Percentiles rank a stretch among this genome's conserved stretches.
phyloP scores from a whole-genome alignment of 2,888 invertebrate species.

The Ochropacha duplaris region DNA sequence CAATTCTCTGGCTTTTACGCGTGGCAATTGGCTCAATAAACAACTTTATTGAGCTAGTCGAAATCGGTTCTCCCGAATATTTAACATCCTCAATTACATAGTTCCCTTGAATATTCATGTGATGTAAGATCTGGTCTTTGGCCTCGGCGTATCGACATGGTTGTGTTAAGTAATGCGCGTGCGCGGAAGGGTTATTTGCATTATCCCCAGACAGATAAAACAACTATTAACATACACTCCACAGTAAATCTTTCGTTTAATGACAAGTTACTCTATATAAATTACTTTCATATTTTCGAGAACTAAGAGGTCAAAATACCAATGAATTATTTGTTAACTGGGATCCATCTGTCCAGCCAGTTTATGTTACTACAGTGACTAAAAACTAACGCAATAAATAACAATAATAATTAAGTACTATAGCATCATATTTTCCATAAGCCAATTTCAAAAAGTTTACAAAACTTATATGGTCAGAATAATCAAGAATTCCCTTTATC shows the following conservation, averaged over 20 bases:
- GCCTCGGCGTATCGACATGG: not conserved
- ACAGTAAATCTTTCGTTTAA: not conserved
- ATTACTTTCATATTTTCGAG: too few species aligned
- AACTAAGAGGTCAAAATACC: too few species aligned
- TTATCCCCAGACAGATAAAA: not conserved
- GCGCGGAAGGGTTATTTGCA: slow-evolving; percentile 3
- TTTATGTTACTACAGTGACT: too few species aligned
- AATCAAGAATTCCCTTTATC: too few species aligned
- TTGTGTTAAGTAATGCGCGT: not conserved
- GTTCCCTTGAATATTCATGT: slow-evolving; percentile 35
- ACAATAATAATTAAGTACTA: too few species aligned
- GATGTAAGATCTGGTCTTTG: slow-evolving; percentile 4
- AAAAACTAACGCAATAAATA: too few species aligned
- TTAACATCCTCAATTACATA: slow-evolving; percentile 28
- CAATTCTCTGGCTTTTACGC: slow-evolving; percentile 16
- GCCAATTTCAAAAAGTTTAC: too few species aligned
- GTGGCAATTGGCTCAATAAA: slow-evolving; percentile 51
- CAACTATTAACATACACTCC: not conserved
- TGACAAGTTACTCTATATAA: too few species aligned
- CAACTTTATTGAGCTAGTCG: slow-evolving; percentile 36
- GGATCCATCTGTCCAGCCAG: too few species aligned
- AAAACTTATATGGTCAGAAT: too few species aligned
- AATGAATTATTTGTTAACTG: too few species aligned
- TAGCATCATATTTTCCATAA: too few species aligned
- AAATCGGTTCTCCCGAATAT: slow-evolving; percentile 36